phyloP scores from a whole-genome alignment of 1,140 invertebrate species.

The Nasonia longicornis region DNA sequence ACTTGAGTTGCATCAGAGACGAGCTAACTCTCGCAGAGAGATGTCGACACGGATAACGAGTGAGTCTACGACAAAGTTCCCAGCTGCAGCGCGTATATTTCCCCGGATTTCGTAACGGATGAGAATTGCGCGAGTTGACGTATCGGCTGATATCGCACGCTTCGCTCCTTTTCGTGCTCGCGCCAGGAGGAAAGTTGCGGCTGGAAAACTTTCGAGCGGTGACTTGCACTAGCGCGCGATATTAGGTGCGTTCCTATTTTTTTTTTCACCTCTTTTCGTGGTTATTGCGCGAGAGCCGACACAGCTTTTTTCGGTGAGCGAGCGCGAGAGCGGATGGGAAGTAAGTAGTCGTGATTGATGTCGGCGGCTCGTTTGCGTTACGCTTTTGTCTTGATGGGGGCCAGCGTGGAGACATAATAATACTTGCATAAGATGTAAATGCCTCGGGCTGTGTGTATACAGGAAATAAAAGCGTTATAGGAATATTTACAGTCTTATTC shows the following conservation, averaged over 20 bases:
- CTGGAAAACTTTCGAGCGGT: not conserved
- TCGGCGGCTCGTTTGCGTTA: not conserved
- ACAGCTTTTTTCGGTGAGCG: not conserved
- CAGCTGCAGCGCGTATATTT: not conserved
- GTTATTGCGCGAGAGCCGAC: not conserved
- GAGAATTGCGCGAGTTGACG: constrained; percentile 12
- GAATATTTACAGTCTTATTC: too few relatives aligned
- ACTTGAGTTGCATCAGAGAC: not conserved
- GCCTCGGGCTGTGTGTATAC: too few relatives aligned
- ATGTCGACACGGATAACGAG: constrained; percentile 19
- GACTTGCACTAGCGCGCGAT: not conserved
- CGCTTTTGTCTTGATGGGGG: not conserved
- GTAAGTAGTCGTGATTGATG: not conserved
- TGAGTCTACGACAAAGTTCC: not conserved
- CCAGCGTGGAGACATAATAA: not conserved
- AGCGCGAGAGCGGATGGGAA: not conserved
- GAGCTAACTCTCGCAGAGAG: not conserved
- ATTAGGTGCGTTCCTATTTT: not conserved
- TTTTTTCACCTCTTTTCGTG: not conserved
- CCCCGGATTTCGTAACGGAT: constrained; percentile 6
- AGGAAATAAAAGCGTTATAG: too few relatives aligned
- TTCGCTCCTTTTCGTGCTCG: not conserved
- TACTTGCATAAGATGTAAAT: not conserved
- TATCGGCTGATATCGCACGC: constrained; percentile 7
- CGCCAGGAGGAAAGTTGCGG: not conserved